phyloP scores from a whole-genome alignment of 2,797 vertebrate genomes.

The Thripadectes ignobilis region DNA sequence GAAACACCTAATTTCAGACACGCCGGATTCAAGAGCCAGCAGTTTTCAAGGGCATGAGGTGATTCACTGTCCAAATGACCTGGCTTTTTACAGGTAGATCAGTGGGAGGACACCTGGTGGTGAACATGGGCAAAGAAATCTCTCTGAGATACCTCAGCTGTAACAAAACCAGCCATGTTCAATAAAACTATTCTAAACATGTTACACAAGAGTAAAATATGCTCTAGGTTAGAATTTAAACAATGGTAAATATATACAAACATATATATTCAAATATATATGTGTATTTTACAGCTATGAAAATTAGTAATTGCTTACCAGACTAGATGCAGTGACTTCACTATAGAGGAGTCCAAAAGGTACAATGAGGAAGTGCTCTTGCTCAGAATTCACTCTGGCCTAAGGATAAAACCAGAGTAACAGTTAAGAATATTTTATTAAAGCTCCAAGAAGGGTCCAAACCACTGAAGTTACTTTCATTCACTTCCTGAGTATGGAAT shows the following conservation, averaged over 20 bases:
- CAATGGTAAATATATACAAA: neutral
- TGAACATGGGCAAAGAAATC: neutral
- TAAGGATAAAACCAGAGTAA: slow-evolving; percentile 57
- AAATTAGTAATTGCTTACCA: slow-evolving; percentile 81
- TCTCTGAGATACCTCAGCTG: neutral
- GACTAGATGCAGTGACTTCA: slow-evolving; percentile 95
- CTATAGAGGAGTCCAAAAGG: slow-evolving; percentile 97
- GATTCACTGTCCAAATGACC: neutral
- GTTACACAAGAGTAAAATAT: neutral
- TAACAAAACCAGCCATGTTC: neutral
- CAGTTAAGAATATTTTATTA: neutral
- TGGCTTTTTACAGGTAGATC: neutral
- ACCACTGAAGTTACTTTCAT: neutral
- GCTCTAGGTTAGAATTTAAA: neutral
- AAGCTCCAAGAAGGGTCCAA: neutral
- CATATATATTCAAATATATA: neutral
- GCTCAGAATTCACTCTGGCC: slow-evolving; percentile 91
- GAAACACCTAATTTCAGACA: neutral
- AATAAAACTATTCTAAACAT: neutral
- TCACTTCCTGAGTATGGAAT: neutral
- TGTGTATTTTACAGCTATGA: neutral
- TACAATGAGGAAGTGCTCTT: slow-evolving; percentile 95
- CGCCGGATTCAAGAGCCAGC: neutral
- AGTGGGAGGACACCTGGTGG: neutral
- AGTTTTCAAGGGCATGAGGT: neutral